Evolutionary conservation across 2,797 vertebrate genomes (phyloP).

Genomic region (Uromys caudimaculatus): DNA sequence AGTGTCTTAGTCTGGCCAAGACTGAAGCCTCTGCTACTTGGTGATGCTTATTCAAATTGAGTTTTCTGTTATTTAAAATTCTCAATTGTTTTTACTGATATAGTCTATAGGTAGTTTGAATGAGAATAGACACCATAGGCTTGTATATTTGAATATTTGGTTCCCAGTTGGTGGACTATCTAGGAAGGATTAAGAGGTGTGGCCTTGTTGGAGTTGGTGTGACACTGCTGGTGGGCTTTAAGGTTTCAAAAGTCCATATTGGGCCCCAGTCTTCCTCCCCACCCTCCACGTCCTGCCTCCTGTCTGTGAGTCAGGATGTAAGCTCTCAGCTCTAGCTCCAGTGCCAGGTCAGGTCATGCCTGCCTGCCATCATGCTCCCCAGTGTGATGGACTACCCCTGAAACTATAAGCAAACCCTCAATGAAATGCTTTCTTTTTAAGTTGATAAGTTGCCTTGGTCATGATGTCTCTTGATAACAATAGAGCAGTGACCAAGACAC

Average conservation of each 20-base stretch:
- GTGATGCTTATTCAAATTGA: not conserved
- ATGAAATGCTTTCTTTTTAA: not conserved
- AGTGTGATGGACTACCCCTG: not conserved
- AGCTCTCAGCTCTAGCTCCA: not conserved
- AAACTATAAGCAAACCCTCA: not conserved
- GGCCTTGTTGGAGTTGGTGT: not conserved
- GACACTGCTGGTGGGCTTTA: not conserved
- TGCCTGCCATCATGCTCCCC: too few species aligned
- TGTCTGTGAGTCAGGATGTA: not conserved
- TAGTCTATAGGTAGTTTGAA: not conserved
- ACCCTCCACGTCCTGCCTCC: not conserved
- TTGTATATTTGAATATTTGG: not conserved
- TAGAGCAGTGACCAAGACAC: not conserved
- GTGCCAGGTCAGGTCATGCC: not conserved
- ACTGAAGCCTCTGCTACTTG: not conserved
- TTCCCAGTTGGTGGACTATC: not conserved
- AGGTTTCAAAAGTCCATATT: not conserved
- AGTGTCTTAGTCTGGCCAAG: not conserved
- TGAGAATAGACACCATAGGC: not conserved
- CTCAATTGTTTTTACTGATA: not conserved
- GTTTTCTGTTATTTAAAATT: conserved; percentile 18
- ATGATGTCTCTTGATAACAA: not conserved
- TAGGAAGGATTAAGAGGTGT: not conserved
- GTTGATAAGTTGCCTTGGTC: not conserved
- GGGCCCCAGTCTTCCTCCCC: too few species aligned